Conservation (phyloP, 2,113 vertebrate genomes). For the Acrocephalus kingi region DNA sequence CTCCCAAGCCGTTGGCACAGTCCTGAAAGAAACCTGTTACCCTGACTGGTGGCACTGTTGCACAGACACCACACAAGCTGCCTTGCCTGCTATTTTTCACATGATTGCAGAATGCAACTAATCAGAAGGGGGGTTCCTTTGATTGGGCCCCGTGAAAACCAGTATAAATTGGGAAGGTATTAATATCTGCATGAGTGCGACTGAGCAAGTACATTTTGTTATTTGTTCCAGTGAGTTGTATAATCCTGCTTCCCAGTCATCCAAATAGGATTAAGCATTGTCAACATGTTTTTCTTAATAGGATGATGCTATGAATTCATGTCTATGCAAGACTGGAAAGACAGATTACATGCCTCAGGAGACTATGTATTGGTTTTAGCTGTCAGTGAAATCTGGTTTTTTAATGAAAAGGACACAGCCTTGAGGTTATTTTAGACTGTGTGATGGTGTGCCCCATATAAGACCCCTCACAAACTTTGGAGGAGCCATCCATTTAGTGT, state of each 20-base stretch:
- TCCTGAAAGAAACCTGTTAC: not conserved
- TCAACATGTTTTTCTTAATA: conserved; percentile 63
- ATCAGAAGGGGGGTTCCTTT: not conserved
- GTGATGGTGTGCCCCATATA: not conserved
- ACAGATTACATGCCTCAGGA: conserved; percentile 15
- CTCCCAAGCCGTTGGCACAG: not conserved
- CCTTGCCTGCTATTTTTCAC: not conserved
- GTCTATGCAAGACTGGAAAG: conserved; percentile 27
- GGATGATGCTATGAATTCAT: conserved; percentile 48
- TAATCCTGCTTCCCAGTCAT: conserved; percentile 60
- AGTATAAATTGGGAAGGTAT: not conserved
- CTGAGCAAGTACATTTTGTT: conserved; percentile 54
- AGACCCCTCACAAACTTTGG: not conserved
- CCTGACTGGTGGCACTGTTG: not conserved
- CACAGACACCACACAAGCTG: not conserved
- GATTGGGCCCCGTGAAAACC: not conserved
- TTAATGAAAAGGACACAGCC: not conserved
- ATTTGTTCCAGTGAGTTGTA: conserved; percentile 59
- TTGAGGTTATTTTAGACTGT: not conserved
- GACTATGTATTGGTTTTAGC: not conserved
- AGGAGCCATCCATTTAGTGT: not conserved
- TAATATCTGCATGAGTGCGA: not conserved
- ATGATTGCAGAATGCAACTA: not conserved
- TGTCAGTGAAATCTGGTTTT: not conserved
- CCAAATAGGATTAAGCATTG: conserved; percentile 61